Conservation (phyloP, 2,113 vertebrate genomes). For the Tringa solitaria region DNA sequence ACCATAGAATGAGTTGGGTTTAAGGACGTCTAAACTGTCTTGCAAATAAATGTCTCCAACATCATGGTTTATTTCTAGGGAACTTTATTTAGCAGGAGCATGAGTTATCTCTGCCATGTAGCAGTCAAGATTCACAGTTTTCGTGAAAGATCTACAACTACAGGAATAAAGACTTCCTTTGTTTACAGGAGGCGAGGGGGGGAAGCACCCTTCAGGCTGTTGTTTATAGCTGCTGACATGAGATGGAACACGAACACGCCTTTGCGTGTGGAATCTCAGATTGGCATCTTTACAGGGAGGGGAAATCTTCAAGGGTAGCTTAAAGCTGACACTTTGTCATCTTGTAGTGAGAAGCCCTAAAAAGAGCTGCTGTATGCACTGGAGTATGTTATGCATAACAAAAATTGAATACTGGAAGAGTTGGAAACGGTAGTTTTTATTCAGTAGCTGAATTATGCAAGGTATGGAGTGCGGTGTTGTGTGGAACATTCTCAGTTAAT, state of each 20-base stretch:
- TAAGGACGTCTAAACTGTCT: not conserved
- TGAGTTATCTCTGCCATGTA: not conserved
- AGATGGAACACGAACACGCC: not conserved
- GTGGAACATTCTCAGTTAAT: not conserved
- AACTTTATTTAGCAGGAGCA: not conserved
- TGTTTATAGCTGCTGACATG: slow-evolving; percentile 31
- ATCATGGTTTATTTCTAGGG: not conserved
- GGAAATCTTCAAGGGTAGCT: not conserved
- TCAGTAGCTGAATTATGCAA: not conserved
- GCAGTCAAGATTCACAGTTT: slow-evolving; percentile 37
- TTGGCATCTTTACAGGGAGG: not conserved
- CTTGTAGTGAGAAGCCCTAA: not conserved
- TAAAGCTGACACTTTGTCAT: slow-evolving; percentile 5
- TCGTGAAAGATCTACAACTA: not conserved
- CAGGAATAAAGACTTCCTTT: slow-evolving; percentile 25
- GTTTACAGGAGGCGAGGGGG: not conserved
- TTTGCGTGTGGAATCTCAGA: not conserved
- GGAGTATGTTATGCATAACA: not conserved
- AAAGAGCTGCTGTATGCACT: not conserved
- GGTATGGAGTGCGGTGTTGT: not conserved
- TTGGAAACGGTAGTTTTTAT: not conserved
- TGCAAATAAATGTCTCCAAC: not conserved
- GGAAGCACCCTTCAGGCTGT: slow-evolving; percentile 17
- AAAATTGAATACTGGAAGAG: not conserved
- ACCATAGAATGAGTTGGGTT: not conserved